These are phyloP conservation scores for Strix aluco DNA, from an alignment of 2,113 vertebrate species.

Conservation along the genomic window DNA sequence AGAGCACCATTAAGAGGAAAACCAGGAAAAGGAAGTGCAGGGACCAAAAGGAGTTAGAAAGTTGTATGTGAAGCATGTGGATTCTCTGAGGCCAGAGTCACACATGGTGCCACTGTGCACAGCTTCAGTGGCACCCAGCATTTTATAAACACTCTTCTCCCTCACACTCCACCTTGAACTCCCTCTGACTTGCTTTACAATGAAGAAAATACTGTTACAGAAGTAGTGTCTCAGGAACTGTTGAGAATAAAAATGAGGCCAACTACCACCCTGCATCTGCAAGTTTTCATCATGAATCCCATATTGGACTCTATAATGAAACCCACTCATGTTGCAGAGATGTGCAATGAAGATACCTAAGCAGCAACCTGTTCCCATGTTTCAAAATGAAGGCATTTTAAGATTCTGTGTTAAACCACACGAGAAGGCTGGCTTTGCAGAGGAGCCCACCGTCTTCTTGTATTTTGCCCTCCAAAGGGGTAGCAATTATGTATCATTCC, in stretches of 20 bases:
- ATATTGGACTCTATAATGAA: neutral
- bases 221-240: neutral
- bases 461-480: neutral
- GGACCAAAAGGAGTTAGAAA: neutral
- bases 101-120: neutral
- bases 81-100: neutral
- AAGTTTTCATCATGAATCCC: neutral
- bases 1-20: neutral
- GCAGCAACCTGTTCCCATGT: neutral
- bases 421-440: neutral
- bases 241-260: neutral
- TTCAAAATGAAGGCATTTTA: neutral
- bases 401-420: neutral
- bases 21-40: neutral
- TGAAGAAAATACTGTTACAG: neutral
- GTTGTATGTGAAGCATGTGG: neutral
- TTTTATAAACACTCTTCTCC: neutral
- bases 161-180: neutral
- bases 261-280: neutral
- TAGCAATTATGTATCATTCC: neutral
- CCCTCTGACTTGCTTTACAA: neutral
- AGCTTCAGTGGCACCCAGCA: neutral
- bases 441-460: neutral
- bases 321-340: accelerated
- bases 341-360: neutral